phyloP scores from a whole-genome alignment of 2,888 invertebrate genomes.

The Acrobasis repandana region DNA sequence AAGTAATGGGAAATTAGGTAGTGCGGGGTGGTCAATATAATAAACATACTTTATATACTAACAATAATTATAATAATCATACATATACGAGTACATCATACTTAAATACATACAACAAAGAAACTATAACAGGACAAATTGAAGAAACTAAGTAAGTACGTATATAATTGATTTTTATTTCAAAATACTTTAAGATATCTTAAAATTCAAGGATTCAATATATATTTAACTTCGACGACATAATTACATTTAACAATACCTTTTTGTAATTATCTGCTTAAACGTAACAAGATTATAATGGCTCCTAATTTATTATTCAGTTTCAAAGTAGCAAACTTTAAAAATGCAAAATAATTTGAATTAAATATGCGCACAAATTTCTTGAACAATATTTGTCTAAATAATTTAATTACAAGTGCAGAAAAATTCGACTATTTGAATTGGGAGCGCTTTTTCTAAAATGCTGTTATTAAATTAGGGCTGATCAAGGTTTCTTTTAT shows the following conservation, averaged over 20 bases:
- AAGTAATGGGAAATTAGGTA: too few species aligned
- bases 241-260: neutral
- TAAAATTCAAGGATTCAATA: too few species aligned
- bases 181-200: too few species aligned
- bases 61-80: too few species aligned
- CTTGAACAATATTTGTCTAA: neutral
- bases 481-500: conserved; percentile 47
- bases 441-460: neutral
- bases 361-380: neutral
- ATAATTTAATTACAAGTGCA: neutral
- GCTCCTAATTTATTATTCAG: neutral
- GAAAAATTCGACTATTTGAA: neutral
- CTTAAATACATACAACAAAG: too few species aligned
- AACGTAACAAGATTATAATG: neutral
- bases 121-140: too few species aligned
- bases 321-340: neutral
- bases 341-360: neutral
- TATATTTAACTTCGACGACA: too few species aligned
- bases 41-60: too few species aligned
- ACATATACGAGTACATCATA: too few species aligned
- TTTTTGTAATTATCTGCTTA: neutral
- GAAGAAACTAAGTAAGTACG: too few species aligned
- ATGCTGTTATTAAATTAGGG: conserved; percentile 38
- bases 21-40: too few species aligned
- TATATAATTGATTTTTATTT: too few species aligned